Conservation (phyloP, 2,797 vertebrate genomes). For the Aphelocoma californica region DNA sequence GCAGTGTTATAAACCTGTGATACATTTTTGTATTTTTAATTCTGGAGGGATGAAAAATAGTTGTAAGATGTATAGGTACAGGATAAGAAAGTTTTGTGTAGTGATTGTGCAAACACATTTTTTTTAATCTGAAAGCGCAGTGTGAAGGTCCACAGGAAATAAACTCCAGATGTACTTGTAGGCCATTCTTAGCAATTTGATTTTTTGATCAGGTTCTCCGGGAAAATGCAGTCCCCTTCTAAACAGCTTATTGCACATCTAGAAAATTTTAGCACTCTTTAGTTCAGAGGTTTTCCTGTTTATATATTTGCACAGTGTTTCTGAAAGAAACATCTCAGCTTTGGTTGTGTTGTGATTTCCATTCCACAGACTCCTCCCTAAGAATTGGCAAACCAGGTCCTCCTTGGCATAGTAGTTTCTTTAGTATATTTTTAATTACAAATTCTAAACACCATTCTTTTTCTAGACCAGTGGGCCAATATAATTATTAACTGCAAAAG, state of each 20-base stretch:
- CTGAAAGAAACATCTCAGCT: neutral
- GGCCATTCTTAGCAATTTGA: neutral
- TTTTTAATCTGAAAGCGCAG: neutral
- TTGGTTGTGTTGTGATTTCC: neutral
- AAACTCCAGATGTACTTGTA: neutral
- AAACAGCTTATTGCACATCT: neutral
- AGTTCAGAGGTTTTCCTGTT: neutral
- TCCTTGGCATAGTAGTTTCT: neutral
- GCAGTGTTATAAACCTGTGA: neutral
- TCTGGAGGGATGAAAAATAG: neutral
- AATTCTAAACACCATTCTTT: neutral
- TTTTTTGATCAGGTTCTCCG: neutral
- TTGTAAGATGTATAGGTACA: accelerated
- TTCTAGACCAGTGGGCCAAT: neutral
- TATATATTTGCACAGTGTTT: neutral
- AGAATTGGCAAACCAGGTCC: neutral
- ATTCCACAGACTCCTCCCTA: neutral
- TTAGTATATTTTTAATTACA: neutral
- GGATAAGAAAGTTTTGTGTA: neutral
- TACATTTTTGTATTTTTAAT: neutral
- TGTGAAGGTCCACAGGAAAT: neutral
- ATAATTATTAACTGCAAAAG: neutral
- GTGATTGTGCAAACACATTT: neutral
- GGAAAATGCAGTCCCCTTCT: neutral
- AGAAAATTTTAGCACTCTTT: neutral